These are phyloP conservation scores for Chondrilla cf. caribensis DNA, from an alignment of 37 sponge, comb jelly and placozoan species.

Conservation along the genomic window DNA sequence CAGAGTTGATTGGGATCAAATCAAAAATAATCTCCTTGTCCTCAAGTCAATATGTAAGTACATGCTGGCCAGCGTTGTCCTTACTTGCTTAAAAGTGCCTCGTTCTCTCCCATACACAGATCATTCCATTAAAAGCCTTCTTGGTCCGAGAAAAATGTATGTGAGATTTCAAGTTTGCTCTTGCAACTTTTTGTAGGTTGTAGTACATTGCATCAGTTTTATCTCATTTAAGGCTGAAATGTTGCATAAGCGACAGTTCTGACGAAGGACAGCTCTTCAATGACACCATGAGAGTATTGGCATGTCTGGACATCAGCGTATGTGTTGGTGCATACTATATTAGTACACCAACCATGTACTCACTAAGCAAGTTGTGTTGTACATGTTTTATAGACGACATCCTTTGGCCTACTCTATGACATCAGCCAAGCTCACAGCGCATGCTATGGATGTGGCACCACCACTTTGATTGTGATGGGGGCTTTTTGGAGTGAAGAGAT, in stretches of 20 bases:
- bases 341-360: no score
- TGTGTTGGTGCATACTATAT: neutral
- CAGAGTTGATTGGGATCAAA: neutral
- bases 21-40: neutral
- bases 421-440: neutral
- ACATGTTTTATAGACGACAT: neutral
- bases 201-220: neutral
- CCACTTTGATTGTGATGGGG: neutral
- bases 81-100: no score
- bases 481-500: neutral
- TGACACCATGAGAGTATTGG: neutral
- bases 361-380: no score
- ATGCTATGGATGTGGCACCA: neutral
- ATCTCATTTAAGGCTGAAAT: neutral
- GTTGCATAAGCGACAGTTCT: neutral
- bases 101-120: neutral
- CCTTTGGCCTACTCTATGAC: slow-evolving; percentile 1
- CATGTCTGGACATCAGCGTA: no score
- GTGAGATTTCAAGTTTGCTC: neutral
- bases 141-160: slow-evolving; percentile 12
- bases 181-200: neutral
- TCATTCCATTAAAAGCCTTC: neutral
- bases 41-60: slow-evolving; percentile 16
- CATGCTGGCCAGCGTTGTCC: no score
- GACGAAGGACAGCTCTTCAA: neutral